Evolutionary conservation across 2,888 invertebrate species (phyloP).

Genomic region (Lissocephala sabroskyi): DNA sequence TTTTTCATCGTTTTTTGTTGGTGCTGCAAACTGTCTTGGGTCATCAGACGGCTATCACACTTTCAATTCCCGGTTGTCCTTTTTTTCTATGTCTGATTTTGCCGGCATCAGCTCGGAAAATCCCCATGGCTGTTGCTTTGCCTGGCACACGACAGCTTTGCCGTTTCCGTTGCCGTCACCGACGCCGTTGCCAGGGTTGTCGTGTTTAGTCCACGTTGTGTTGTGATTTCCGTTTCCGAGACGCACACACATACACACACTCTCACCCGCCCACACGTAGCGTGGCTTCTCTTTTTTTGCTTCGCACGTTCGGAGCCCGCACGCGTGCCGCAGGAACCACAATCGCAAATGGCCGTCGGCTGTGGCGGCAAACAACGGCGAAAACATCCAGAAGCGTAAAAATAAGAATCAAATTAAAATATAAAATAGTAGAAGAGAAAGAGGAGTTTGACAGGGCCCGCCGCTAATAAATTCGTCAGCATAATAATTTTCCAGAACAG

Average conservation of each 20-base stretch:
- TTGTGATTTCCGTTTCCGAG: constrained; percentile 34
- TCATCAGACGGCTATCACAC: no score
- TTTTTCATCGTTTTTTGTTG: no score
- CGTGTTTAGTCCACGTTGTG: constrained; percentile 33
- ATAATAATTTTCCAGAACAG: constrained; percentile 20
- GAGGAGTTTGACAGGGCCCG: constrained; percentile 14
- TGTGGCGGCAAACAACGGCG: constrained; percentile 5
- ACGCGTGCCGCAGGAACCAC: constrained; percentile 28
- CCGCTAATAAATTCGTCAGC: constrained; percentile 34
- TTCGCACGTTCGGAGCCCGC: constrained; percentile 26
- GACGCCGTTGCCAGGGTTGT: no score
- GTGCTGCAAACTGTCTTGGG: no score
- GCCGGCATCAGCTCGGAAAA: constrained; percentile 2
- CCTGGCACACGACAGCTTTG: constrained; percentile 35
- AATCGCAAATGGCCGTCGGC: constrained; percentile 9
- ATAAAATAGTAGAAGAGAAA: constrained; percentile 1
- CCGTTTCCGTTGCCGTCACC: no score
- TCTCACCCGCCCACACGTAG: constrained; percentile 9
- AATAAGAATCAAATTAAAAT: constrained; percentile 19
- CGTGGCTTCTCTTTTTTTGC: constrained; percentile 26
- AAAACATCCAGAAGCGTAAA: constrained; percentile 19
- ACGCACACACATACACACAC: constrained; percentile 2
- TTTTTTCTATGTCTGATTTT: no score
- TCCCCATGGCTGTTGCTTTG: constrained; percentile 3
- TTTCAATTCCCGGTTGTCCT: no score